These are phyloP conservation scores for Carterocephalus palaemon DNA, from an alignment of 2,888 invertebrate genomes.

Conservation along the genomic window DNA sequence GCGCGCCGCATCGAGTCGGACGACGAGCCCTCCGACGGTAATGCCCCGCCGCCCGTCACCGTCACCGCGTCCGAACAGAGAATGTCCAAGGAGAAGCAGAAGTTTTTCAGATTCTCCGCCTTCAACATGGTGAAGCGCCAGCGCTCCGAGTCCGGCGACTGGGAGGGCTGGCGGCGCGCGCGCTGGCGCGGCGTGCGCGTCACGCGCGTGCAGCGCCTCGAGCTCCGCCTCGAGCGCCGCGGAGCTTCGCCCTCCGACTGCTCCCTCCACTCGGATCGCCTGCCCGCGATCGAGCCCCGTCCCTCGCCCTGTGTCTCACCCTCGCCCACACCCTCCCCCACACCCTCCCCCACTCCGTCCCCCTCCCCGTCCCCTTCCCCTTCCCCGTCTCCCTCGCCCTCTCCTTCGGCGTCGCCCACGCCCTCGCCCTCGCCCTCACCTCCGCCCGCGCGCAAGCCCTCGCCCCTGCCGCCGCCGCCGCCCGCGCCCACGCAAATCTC, in stretches of 20 bases:
- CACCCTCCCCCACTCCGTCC: conserved; percentile 44
- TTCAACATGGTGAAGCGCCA: conserved; percentile 84
- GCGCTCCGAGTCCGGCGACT: conserved; percentile 58
- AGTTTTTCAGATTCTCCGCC: conserved; percentile 89
- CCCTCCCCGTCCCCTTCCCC: conserved; percentile 38
- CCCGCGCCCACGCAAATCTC: conserved; percentile 37
- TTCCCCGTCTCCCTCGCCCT: conserved; percentile 28
- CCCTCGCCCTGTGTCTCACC: conserved; percentile 26
- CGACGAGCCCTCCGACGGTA: conserved; percentile 76
- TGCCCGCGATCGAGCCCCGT: conserved; percentile 28
- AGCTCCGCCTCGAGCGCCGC: conserved; percentile 53
- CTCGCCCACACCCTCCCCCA: conserved; percentile 36
- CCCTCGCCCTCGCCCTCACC: conserved; percentile 23
- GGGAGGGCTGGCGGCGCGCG: conserved; percentile 59
- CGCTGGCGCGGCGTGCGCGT: conserved; percentile 59
- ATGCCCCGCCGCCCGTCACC: conserved; percentile 48
- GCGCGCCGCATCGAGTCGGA: conserved; percentile 56
- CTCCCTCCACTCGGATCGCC: conserved; percentile 29
- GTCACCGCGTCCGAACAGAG: conserved; percentile 82
- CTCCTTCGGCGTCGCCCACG: conserved; percentile 12
- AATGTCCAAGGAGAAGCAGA: conserved; percentile 92
- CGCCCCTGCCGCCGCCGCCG: conserved; percentile 38
- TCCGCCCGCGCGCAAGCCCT: conserved; percentile 28
- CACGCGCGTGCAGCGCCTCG: conserved; percentile 61
- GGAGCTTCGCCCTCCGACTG: conserved; percentile 26